phyloP scores from a whole-genome alignment of 2,888 invertebrate genomes.

The Calephelis perditalis region DNA sequence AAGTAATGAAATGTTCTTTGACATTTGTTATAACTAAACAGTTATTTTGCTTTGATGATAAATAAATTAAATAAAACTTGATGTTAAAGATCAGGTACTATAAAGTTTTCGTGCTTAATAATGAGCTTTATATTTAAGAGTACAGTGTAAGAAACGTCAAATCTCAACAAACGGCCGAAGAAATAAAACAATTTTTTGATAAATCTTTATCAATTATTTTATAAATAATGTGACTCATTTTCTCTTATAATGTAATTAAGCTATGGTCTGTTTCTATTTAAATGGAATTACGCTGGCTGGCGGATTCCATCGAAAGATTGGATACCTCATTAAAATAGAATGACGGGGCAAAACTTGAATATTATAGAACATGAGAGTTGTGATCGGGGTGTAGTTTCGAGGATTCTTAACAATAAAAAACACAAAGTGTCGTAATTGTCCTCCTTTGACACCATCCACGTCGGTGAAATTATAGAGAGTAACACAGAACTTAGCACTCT shows the following conservation, averaged over 20 bases:
- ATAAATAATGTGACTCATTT: too few species aligned
- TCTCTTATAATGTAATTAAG: slow-evolving; percentile 7
- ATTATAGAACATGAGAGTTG: slow-evolving; percentile 66
- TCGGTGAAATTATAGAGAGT: slow-evolving; percentile 64
- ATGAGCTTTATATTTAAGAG: too few species aligned
- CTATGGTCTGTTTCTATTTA: slow-evolving; percentile 36
- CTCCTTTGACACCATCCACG: slow-evolving; percentile 50
- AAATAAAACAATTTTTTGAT: too few species aligned
- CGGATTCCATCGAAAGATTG: slow-evolving; percentile 46
- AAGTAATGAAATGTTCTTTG: too few species aligned
- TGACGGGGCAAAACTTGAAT: slow-evolving; percentile 63
- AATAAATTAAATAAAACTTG: too few species aligned
- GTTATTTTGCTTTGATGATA: too few species aligned
- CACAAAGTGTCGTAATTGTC: slow-evolving; percentile 37
- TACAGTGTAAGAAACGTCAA: too few species aligned
- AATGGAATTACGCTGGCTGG: slow-evolving; percentile 59
- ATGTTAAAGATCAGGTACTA: too few species aligned
- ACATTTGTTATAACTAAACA: too few species aligned
- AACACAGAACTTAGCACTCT: slow-evolving; percentile 68
- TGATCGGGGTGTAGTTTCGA: slow-evolving; percentile 47
- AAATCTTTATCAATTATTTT: too few species aligned
- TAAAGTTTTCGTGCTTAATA: too few species aligned
- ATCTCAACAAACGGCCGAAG: too few species aligned
- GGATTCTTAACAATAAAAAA: slow-evolving; percentile 45
- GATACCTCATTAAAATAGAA: slow-evolving; percentile 62